Conservation (phyloP, 2,113 vertebrate genomes). For the Mus spicilegus region DNA sequence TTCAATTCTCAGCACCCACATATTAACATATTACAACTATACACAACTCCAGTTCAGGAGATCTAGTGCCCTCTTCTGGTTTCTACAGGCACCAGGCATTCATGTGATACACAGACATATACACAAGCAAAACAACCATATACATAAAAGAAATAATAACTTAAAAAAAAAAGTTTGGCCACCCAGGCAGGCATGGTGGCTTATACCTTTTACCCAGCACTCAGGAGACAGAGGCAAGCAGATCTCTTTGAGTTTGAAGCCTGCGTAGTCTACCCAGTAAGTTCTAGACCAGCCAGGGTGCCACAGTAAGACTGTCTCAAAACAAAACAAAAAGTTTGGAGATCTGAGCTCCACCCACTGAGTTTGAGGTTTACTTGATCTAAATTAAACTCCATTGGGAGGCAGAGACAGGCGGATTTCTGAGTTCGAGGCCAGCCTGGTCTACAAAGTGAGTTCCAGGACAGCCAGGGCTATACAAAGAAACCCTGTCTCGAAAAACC, state of each 20-base stretch:
- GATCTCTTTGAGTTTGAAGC: too few relatives aligned
- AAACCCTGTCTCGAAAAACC: too few relatives aligned
- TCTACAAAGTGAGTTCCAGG: too few relatives aligned
- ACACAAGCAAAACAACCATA: background rate
- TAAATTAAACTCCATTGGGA: background rate
- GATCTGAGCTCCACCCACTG: background rate
- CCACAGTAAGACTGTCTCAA: background rate
- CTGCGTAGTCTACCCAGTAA: too few relatives aligned
- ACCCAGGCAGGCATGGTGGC: too few relatives aligned
- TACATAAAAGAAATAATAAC: background rate
- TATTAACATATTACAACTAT: background rate
- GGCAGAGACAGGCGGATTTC: too few relatives aligned
- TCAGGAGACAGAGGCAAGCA: too few relatives aligned
- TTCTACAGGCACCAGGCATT: background rate
- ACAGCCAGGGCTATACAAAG: too few relatives aligned
- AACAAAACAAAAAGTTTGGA: background rate
- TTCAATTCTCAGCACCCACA: background rate
- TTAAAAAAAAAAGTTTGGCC: background rate
- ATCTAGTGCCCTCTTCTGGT: background rate
- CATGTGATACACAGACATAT: background rate
- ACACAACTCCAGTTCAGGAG: background rate
- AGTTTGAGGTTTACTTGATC: slow-evolving; percentile 47
- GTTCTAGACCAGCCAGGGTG: background rate
- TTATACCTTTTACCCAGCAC: too few relatives aligned
- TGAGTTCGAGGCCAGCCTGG: too few relatives aligned